Evolutionary conservation across 2,113 vertebrate genomes (phyloP).

Genomic region (Apus apus): DNA sequence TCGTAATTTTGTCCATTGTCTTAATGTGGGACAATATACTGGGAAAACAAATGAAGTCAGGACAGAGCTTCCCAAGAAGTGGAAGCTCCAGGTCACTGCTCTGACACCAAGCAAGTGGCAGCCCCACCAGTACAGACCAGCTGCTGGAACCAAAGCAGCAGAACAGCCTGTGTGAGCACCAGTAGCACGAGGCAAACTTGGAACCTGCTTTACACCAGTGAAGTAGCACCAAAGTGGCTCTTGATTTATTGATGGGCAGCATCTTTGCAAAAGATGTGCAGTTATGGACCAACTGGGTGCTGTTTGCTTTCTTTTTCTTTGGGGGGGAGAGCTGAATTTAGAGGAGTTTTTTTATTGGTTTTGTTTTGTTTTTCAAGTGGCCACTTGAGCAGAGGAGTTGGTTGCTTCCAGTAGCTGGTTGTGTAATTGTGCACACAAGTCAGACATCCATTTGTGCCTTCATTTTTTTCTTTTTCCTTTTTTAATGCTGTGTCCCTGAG

Average conservation of each 20-base stretch:
- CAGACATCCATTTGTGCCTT: neutral
- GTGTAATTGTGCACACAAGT: neutral
- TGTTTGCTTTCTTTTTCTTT: no score
- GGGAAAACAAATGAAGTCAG: neutral
- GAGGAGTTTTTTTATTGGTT: no score
- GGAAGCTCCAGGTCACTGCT: neutral
- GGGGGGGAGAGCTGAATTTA: no score
- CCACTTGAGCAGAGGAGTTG: neutral
- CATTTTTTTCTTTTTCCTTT: neutral
- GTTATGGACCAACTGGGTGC: neutral
- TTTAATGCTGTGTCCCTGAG: slow-evolving; percentile 55
- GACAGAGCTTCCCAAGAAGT: neutral
- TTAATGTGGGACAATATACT: neutral
- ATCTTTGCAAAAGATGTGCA: neutral
- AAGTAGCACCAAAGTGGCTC: accelerated
- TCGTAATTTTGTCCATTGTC: neutral
- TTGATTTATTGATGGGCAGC: neutral
- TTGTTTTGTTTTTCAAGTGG: neutral
- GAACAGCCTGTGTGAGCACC: no score
- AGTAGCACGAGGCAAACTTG: neutral
- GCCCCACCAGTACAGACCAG: accelerated
- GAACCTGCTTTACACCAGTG: no score
- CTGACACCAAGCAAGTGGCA: accelerated
- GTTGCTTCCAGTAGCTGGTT: neutral
- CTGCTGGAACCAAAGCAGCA: no score